Percentiles rank a stretch among this genome's conserved stretches.
Conservation (phyloP, 2,888 invertebrate species). For the Neuroscelio doddi region DNA sequence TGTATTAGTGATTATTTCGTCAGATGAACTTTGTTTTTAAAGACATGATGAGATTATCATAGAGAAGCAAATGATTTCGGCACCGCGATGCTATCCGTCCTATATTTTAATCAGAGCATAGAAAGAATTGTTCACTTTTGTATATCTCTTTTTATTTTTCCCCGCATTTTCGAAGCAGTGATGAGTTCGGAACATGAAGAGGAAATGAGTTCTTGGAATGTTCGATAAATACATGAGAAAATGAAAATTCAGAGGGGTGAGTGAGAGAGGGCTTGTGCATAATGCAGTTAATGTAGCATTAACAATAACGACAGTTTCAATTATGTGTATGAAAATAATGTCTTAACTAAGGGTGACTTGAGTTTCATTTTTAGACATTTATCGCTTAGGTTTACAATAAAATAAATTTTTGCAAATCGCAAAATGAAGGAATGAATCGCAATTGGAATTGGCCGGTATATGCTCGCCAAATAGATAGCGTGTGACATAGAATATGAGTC, state of each 20-base stretch:
- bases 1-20: not conserved
- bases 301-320: not conserved
- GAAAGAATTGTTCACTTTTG: no score
- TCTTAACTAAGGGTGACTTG: constrained; percentile 6
- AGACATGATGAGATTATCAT: not conserved
- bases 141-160: no score
- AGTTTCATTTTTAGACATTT: not conserved
- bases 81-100: constrained; percentile 22
- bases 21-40: not conserved
- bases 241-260: no score
- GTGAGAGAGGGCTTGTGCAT: constrained; percentile 9
- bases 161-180: no score
- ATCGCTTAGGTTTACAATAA: constrained; percentile 5
- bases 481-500: constrained; percentile 38
- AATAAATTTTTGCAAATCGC: constrained; percentile 1
- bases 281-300: constrained; percentile 5
- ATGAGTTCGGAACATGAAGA: not conserved
- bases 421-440: constrained; percentile 3
- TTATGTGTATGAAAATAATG: not conserved
- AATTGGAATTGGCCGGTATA: constrained; percentile 1
- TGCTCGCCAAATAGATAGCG: constrained; percentile 5
- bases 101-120: constrained; percentile 12
- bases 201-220: not conserved
- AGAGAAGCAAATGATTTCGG: not conserved
- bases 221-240: no score